Conservation (phyloP, 2,113 vertebrate species). For the Delphinapterus leucas region DNA sequence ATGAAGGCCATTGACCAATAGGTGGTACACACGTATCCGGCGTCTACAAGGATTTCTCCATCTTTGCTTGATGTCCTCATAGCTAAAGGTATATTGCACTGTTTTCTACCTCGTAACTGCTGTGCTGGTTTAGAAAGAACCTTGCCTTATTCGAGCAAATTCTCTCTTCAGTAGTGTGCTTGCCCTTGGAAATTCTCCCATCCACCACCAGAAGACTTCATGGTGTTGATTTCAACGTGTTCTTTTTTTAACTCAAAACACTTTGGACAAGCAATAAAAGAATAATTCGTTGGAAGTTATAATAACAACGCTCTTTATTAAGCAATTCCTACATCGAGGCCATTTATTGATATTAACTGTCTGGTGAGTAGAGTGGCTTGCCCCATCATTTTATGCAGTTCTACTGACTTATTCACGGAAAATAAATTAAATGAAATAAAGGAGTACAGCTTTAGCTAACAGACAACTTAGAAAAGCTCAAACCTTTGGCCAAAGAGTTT, state of each 20-base stretch:
- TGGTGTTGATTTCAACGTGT: background rate
- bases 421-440: background rate
- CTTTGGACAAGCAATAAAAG: background rate
- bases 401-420: background rate
- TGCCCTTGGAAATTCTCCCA: background rate
- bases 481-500: background rate
- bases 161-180: too few species aligned
- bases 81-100: rapidly evolving
- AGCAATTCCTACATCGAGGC: background rate
- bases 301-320: background rate
- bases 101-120: rapidly evolving
- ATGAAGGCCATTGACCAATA: rapidly evolving
- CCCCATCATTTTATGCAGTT: too few species aligned
- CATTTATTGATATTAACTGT: background rate
- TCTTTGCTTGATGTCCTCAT: rapidly evolving
- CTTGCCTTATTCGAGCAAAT: rapidly evolving
- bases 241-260: background rate
- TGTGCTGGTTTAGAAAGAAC: background rate
- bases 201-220: background rate
- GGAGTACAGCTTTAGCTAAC: background rate
- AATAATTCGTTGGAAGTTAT: background rate
- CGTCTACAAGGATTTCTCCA: rapidly evolving
- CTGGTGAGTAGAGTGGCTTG: background rate
- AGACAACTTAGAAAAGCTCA: background rate
- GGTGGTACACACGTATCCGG: rapidly evolving